These are phyloP conservation scores for Coptotermes formosanus DNA, from an alignment of 1,140 invertebrate genomes.

Conservation along the genomic window DNA sequence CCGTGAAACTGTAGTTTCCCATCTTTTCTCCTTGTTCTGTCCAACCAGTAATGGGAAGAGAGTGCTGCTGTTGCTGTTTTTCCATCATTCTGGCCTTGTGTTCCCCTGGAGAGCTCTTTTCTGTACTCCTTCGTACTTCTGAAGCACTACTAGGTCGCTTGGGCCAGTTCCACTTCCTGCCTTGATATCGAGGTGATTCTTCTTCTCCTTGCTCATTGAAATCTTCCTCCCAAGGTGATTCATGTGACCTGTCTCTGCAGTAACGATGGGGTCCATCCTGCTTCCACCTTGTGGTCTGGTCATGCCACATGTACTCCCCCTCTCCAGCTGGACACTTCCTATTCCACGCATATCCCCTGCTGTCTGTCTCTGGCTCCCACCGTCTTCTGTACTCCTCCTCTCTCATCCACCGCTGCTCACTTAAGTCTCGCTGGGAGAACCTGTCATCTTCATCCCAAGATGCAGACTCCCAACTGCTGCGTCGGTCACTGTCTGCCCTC, in stretches of 20 bases:
- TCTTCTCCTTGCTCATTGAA: conserved; percentile 40
- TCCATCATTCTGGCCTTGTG: conserved; percentile 30
- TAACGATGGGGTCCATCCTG: conserved; percentile 38
- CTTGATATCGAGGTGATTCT: conserved; percentile 46
- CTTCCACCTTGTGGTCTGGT: conserved; percentile 18
- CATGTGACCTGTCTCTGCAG: conserved; percentile 47
- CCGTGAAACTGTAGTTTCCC: neutral
- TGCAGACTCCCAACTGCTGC: conserved; percentile 44
- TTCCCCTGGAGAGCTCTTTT: conserved; percentile 31
- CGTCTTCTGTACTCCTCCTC: conserved; percentile 29
- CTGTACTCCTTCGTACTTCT: conserved; percentile 42
- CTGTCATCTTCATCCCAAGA: conserved; percentile 49
- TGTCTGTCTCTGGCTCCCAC: conserved; percentile 26
- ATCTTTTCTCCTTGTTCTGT: neutral
- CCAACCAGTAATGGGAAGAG: neutral
- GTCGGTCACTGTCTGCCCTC: conserved; percentile 39
- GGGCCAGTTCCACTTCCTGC: conserved; percentile 57
- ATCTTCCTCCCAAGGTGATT: conserved; percentile 59
- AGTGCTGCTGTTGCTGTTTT: conserved; percentile 25
- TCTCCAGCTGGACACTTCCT: conserved; percentile 27
- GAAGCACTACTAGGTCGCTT: conserved; percentile 63
- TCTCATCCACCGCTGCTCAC: conserved; percentile 23
- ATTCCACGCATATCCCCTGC: conserved; percentile 25
- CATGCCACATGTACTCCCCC: conserved; percentile 25
- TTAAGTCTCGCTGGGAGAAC: conserved; percentile 23